Evolutionary conservation across 2,888 invertebrate genomes (phyloP).

Genomic region (Bugula neritina): DNA sequence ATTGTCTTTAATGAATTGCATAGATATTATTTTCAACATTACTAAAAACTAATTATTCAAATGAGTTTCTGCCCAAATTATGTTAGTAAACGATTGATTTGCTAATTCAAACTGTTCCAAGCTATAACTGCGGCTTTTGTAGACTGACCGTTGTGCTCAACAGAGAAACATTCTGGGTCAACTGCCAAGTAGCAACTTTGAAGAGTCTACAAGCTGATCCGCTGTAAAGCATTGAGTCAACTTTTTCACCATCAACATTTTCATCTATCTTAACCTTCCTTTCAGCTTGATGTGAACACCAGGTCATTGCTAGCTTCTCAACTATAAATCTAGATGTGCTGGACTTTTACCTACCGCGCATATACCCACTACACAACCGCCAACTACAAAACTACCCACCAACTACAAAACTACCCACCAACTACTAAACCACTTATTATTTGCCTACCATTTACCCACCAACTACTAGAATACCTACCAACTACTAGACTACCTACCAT

Average conservation of each 20-base stretch:
- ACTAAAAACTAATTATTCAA: too few species aligned
- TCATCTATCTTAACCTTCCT: too few species aligned
- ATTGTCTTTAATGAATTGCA: too few species aligned
- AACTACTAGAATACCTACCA: not conserved
- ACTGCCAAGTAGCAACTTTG: not conserved
- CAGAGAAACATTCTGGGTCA: not conserved
- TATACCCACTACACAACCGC: not conserved
- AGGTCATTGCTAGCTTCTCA: not conserved
- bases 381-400: not conserved
- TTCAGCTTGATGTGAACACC: not conserved
- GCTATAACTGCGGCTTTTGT: too few species aligned
- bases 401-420: not conserved
- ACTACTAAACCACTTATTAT: too few species aligned
- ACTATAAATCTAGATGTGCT: not conserved
- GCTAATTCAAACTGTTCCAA: too few species aligned
- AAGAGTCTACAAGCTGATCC: too few species aligned
- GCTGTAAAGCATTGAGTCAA: not conserved
- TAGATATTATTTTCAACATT: too few species aligned
- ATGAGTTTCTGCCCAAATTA: too few species aligned
- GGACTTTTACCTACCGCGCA: not conserved
- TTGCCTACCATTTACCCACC: too few species aligned
- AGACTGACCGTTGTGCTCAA: not conserved
- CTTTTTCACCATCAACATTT: not conserved
- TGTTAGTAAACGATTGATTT: too few species aligned
- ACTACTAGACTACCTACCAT: not conserved